A percentile compares a stretch with the other conserved stretches of the same genome.
phyloP scores from a whole-genome alignment of 2,888 invertebrate genomes.

The Mystacides longicornis region DNA sequence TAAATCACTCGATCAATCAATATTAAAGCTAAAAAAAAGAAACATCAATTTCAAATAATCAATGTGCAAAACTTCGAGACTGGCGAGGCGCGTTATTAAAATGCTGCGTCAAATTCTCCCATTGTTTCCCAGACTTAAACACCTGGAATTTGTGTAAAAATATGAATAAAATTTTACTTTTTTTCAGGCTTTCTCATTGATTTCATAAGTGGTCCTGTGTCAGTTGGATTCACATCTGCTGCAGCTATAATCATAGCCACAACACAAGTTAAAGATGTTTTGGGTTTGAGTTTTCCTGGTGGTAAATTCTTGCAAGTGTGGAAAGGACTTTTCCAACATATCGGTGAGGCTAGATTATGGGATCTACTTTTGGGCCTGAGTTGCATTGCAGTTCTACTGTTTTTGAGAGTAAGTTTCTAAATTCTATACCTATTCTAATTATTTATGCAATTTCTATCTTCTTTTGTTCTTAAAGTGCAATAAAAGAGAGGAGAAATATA shows the following conservation, averaged over 20 bases:
- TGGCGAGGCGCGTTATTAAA: too few relatives aligned
- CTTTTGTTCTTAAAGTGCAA: too few relatives aligned
- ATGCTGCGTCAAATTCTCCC: too few relatives aligned
- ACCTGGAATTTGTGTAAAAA: too few relatives aligned
- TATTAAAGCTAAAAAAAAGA: too few relatives aligned
- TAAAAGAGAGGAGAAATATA: too few relatives aligned
- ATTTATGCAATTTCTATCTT: too few relatives aligned
- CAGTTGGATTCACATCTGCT: slow-evolving; percentile 74
- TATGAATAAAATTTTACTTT: neutral
- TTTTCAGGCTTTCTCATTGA: slow-evolving; percentile 69
- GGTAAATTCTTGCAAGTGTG: slow-evolving; percentile 66
- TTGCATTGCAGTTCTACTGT: slow-evolving; percentile 61
- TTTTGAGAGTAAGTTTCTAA: slow-evolving; percentile 57
- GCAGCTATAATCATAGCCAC: slow-evolving; percentile 77
- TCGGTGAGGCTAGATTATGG: slow-evolving; percentile 61
- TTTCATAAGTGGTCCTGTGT: slow-evolving; percentile 79
- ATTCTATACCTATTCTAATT: too few relatives aligned
- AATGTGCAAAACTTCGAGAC: too few relatives aligned
- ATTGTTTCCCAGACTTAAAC: too few relatives aligned
- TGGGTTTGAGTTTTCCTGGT: slow-evolving; percentile 60
- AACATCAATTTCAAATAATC: too few relatives aligned
- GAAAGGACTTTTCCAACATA: slow-evolving; percentile 62
- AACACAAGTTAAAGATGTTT: slow-evolving; percentile 68
- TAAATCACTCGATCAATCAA: too few relatives aligned
- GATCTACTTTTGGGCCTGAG: slow-evolving; percentile 61